Evolutionary conservation across 1,140 invertebrate species (phyloP).

Genomic region (Protaetia brevitarsis): DNA sequence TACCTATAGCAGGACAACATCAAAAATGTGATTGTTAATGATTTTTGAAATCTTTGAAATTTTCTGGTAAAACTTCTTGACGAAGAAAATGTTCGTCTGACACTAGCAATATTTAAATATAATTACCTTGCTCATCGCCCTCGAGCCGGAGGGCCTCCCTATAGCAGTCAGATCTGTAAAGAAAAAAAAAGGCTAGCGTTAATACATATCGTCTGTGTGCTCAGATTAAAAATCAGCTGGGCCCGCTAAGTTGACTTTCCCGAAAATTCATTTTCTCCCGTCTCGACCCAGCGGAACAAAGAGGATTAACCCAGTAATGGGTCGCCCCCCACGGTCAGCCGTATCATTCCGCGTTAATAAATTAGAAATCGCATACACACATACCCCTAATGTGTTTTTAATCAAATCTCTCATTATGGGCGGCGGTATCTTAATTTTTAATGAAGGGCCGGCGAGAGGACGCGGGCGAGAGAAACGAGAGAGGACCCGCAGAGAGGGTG

Average conservation of each 20-base stretch:
- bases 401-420: constrained; percentile 47
- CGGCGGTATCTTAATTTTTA: constrained; percentile 46
- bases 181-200: constrained; percentile 25
- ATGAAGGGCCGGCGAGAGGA: constrained; percentile 40
- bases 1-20: no score
- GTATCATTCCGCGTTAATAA: constrained; percentile 28
- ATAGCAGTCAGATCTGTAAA: constrained; percentile 44
- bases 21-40: no score
- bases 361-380: constrained; percentile 30
- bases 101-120: no score
- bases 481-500: background rate
- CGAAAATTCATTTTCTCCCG: background rate
- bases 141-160: constrained; percentile 36
- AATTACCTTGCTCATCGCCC: constrained; percentile 44
- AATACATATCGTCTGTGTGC: background rate
- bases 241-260: background rate
- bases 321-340: background rate
- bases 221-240: background rate
- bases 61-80: no score
- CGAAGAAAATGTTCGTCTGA: no score
- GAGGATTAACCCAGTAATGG: constrained; percentile 23
- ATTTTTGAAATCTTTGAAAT: no score
- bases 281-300: background rate
- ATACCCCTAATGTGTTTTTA: constrained; percentile 47
- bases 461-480: background rate